A percentile compares a stretch with the other conserved stretches of the same genome.
phyloP scores from a whole-genome alignment of 2,888 invertebrate species.

The Lycia hirtaria region DNA sequence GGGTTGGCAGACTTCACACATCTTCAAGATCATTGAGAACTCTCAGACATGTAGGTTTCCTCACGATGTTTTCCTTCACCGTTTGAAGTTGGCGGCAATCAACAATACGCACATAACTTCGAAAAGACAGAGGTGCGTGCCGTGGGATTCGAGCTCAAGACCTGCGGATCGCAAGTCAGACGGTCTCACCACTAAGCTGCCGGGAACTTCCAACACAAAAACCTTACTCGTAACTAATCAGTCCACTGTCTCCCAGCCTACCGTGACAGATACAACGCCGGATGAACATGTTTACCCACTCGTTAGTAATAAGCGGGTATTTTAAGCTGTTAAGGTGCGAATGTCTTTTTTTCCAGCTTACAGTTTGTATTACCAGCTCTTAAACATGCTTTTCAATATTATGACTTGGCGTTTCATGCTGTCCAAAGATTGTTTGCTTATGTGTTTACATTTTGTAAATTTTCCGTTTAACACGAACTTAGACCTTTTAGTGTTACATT shows the following conservation, averaged over 20 bases:
- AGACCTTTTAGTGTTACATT: background rate
- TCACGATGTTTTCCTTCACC: too few species aligned
- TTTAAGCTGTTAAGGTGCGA: constrained; percentile 32
- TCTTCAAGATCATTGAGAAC: too few species aligned
- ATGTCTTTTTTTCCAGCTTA: constrained; percentile 26
- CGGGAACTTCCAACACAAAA: too few species aligned
- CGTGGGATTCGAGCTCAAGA: too few species aligned
- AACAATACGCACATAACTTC: too few species aligned
- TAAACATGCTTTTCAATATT: constrained; percentile 14
- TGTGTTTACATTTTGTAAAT: background rate
- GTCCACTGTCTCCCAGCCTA: constrained; percentile 3
- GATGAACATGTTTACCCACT: constrained; percentile 37
- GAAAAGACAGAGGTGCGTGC: too few species aligned
- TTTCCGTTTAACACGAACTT: background rate
- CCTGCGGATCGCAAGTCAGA: too few species aligned
- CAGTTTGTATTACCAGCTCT: constrained; percentile 26
- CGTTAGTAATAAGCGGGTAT: constrained; percentile 32
- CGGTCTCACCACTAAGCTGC: background rate
- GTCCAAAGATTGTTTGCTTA: background rate
- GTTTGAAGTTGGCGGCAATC: too few species aligned
- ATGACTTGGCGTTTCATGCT: background rate
- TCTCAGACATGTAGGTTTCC: too few species aligned
- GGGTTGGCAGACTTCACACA: too few species aligned
- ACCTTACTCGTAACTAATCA: constrained; percentile 1
- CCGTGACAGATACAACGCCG: constrained; percentile 23